Base-by-base conservation (phyloP, 2,888 invertebrate genomes). In the Heliconius charithonia region DNA sequence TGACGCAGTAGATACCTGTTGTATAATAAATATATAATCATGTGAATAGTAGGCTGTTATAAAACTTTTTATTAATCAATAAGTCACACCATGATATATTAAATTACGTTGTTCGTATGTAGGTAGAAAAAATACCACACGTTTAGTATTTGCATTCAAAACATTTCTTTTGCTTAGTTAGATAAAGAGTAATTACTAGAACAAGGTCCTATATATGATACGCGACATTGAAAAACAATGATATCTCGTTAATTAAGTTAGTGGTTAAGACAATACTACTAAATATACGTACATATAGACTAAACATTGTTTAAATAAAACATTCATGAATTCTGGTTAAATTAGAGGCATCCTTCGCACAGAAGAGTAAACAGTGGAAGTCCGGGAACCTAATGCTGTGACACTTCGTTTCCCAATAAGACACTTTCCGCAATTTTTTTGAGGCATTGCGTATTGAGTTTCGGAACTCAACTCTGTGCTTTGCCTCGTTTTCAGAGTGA, bases 201-300 rank as follows among this genome's bases (percentile, higher is more conserved):
- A 32, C 65, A 72, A 77, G 77, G 77, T 56, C 65, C 13, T 27
- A 66, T 22, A 63, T 66, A 71, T 65, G 56, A 37, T 72, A 66
- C 25, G 66, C 56, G 66, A 25, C 65, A 66, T 77, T 72, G 65
- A 72, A 77, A 25, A 41, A 77, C 76, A 71, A 76, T 71, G 71
- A 66, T 66, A 66, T 72, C 72, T 66, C 37, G 65, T 66, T 72
- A 66, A 77, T 72, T 59, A 56, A 72, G 72, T 29, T 77, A 72
- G 27, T 77, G 72, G 72, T 25, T 65, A 65, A 65, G 65, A 77
- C 65, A 66, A 77, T 59, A 59, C 56, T n/a, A 3, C 25, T 62
- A 25, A 62, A 71, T 32, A 22, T 59, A 56, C n/a, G 29, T 56
- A 72, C 56, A 32, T 56, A 45, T 16, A 16, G 13, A 16, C 41